phyloP scores from a whole-genome alignment of 2,113 vertebrate genomes.

The Alexandromys fortis region DNA sequence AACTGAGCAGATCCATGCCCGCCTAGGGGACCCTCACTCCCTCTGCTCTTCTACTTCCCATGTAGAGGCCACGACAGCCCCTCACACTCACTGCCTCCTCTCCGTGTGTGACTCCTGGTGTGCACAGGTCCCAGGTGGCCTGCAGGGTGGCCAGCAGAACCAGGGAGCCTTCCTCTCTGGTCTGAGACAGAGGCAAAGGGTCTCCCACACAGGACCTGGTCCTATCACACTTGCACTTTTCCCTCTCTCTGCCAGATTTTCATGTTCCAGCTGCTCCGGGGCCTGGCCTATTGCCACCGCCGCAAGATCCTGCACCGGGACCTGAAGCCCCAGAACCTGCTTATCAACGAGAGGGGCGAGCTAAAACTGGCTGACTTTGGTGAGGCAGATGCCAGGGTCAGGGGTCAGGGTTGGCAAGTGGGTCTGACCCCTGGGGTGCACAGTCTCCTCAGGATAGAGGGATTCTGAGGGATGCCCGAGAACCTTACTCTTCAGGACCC shows the following conservation, averaged over 20 bases:
- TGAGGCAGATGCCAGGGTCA: conserved; percentile 76
- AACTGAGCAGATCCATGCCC: neutral
- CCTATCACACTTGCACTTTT: neutral
- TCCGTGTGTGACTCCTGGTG: neutral
- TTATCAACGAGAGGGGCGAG: conserved; percentile 97
- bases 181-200: neutral
- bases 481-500: neutral
- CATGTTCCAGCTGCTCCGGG: conserved; percentile 98
- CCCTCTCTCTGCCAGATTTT: conserved; percentile 89
- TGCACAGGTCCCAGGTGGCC: neutral
- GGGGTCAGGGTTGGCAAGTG: neutral
- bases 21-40: neutral
- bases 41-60: neutral
- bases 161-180: neutral
- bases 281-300: conserved; percentile 95
- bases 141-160: neutral
- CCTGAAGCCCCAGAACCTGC: conserved; percentile 97
- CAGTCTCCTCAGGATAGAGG: accelerated
- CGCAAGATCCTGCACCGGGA: conserved; percentile 97
- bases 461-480: too few species aligned
- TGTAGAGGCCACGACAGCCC: neutral
- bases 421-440: accelerated
- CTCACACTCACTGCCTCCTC: neutral
- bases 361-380: conserved; percentile 97
- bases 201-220: neutral